Conservation (phyloP, 2,888 invertebrate species). For the Folsomia manolachei region DNA sequence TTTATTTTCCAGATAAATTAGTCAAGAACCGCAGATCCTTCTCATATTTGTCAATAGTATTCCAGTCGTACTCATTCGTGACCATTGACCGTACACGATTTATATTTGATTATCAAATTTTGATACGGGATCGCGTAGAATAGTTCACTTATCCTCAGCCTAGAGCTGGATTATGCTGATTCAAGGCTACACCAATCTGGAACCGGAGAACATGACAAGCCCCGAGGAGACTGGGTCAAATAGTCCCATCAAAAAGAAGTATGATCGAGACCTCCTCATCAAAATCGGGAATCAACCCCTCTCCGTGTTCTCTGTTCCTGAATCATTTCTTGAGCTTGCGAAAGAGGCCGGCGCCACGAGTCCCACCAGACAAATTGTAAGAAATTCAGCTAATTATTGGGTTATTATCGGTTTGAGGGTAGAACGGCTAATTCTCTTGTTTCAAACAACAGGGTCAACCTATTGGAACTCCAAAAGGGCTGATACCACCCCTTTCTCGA, state of each 20-base stretch:
- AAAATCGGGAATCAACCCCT: slow-evolving; percentile 33
- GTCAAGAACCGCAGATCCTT: too few relatives aligned
- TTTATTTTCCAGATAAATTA: too few relatives aligned
- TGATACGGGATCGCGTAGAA: too few relatives aligned
- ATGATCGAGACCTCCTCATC: slow-evolving; percentile 41
- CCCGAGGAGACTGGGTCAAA: not conserved
- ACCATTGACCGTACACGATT: too few relatives aligned
- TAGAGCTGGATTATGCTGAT: slow-evolving; percentile 17
- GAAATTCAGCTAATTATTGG: too few relatives aligned
- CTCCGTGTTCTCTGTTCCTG: slow-evolving; percentile 38
- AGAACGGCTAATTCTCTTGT: not conserved
- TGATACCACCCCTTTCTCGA: not conserved
- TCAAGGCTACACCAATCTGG: not conserved
- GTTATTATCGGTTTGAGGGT: too few relatives aligned
- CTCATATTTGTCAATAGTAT: too few relatives aligned
- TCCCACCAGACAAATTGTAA: slow-evolving; percentile 22
- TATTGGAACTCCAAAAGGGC: slow-evolving; percentile 7
- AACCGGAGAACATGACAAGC: slow-evolving; percentile 7
- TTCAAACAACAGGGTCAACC: slow-evolving; percentile 3
- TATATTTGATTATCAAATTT: too few relatives aligned
- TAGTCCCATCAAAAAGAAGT: slow-evolving; percentile 31
- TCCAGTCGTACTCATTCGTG: too few relatives aligned
- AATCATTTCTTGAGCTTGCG: slow-evolving; percentile 37
- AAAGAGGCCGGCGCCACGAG: slow-evolving; percentile 32
- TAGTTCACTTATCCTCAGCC: not conserved